Evolutionary conservation across 2,797 vertebrate species (phyloP).

Genomic region (Notoglanidium macrostoma): DNA sequence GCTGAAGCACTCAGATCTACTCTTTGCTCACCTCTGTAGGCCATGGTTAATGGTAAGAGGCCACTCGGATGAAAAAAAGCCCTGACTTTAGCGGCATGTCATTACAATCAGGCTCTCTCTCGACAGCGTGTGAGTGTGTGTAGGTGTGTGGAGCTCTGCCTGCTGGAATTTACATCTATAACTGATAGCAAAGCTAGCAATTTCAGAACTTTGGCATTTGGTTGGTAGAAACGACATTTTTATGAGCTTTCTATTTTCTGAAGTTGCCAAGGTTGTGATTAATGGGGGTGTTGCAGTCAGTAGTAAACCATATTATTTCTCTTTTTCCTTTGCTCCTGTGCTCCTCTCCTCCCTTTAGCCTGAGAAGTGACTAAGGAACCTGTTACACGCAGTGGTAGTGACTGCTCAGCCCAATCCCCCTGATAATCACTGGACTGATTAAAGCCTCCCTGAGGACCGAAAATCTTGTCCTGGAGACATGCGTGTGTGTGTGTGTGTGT

Average conservation of each 20-base stretch:
- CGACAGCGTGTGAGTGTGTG: constrained; percentile 17
- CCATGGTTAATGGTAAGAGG: constrained; percentile 32
- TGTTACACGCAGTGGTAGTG: not conserved
- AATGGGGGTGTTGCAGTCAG: not conserved
- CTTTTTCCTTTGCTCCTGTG: not conserved
- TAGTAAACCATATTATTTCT: not conserved
- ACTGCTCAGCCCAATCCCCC: constrained; percentile 17
- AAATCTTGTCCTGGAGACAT: constrained; percentile 15
- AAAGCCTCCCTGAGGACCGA: constrained; percentile 30
- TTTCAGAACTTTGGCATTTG: not conserved
- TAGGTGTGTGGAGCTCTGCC: not conserved
- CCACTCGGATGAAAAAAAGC: constrained; percentile 41
- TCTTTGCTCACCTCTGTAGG: constrained; percentile 1
- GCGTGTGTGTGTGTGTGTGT: not conserved
- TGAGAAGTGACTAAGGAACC: not conserved
- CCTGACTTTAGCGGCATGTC: constrained; percentile 42
- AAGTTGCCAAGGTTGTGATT: constrained; percentile 12
- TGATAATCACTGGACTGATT: constrained; percentile 38
- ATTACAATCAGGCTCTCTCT: constrained; percentile 46
- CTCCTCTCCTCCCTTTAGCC: not conserved
- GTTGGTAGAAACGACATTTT: not conserved
- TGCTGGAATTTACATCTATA: constrained; percentile 12
- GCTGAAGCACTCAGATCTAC: constrained; percentile 37
- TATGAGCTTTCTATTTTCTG: constrained; percentile 3
- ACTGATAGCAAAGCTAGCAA: not conserved